Conservation (phyloP, 2,797 vertebrate genomes). For the Sebastolobus altivelis region DNA sequence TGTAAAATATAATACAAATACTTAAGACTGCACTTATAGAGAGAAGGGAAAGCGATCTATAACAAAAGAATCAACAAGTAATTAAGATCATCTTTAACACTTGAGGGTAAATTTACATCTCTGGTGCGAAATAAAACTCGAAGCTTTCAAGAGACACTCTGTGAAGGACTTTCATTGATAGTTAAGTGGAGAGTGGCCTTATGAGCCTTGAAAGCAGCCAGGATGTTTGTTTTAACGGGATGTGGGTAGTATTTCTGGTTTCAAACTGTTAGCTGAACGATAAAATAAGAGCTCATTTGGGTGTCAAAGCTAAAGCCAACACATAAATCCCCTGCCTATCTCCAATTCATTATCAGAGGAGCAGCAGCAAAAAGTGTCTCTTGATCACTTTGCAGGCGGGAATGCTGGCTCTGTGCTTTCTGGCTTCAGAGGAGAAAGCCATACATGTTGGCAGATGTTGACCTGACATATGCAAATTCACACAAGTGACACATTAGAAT, state of each 20-base stretch:
- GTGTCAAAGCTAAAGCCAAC: constrained; percentile 43
- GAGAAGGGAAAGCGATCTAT: background rate
- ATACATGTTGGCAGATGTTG: constrained; percentile 5
- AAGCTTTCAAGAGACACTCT: constrained; percentile 15
- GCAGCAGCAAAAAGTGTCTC: constrained; percentile 18
- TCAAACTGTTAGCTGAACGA: constrained; percentile 38
- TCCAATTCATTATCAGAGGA: constrained; percentile 39
- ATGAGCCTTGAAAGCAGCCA: constrained; percentile 29
- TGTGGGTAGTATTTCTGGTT: constrained; percentile 40
- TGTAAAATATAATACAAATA: background rate
- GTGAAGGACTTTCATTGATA: constrained; percentile 34
- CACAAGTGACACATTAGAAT: constrained; percentile 2
- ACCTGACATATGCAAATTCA: constrained; percentile 3
- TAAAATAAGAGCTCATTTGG: constrained; percentile 48
- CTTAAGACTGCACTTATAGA: background rate
- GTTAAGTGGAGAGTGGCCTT: constrained; percentile 24
- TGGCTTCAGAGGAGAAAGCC: background rate
- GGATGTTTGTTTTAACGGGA: constrained; percentile 16
- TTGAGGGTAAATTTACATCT: background rate
- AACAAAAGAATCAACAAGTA: constrained; percentile 24
- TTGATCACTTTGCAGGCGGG: constrained; percentile 29
- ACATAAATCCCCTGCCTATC: constrained; percentile 28
- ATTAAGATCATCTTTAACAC: constrained; percentile 17
- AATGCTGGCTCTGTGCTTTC: constrained; percentile 7
- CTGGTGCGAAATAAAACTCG: constrained; percentile 12